A percentile compares a stretch with the other conserved stretches of the same genome.
Conservation (phyloP, 2,888 invertebrate genomes). For the Poecilobothrus nobilitatus region DNA sequence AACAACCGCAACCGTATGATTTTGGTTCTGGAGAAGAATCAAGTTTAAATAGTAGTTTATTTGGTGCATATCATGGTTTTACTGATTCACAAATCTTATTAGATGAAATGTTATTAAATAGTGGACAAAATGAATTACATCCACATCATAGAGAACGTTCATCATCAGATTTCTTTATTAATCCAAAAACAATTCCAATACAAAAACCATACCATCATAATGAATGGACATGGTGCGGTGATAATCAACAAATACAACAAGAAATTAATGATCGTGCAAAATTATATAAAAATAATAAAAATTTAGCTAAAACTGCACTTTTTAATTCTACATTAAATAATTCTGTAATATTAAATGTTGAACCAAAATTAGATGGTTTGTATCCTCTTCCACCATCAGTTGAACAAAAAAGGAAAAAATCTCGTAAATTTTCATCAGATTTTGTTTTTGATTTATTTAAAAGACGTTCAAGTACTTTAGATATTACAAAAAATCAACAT, state of each 20-base stretch:
- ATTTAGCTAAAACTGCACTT: conserved; percentile 28
- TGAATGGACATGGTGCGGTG: conserved; percentile 45
- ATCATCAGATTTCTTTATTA: conserved; percentile 51
- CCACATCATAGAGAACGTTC: conserved; percentile 47
- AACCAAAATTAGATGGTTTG: background rate
- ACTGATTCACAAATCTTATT: conserved; percentile 65
- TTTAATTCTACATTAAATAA: conserved; percentile 26
- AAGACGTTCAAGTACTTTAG: background rate
- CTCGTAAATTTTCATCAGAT: too few species aligned
- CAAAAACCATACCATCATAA: conserved; percentile 25
- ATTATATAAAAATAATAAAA: conserved; percentile 27
- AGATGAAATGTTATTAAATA: conserved; percentile 55
- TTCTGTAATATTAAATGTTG: conserved; percentile 3
- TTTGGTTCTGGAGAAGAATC: conserved; percentile 32
- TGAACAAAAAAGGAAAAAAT: background rate
- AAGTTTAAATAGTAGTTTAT: conserved; percentile 28
- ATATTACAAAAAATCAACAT: background rate
- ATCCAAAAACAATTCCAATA: conserved; percentile 27
- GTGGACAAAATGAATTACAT: conserved; percentile 45
- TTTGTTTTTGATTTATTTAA: background rate
- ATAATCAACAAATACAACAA: conserved; percentile 42
- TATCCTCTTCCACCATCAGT: background rate
- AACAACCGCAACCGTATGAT: conserved; percentile 40
- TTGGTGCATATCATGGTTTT: conserved; percentile 56
- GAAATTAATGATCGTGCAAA: conserved; percentile 35